Evolutionary conservation across 2,888 invertebrate genomes (phyloP).

Genomic region (Orchesellides sinensis): DNA sequence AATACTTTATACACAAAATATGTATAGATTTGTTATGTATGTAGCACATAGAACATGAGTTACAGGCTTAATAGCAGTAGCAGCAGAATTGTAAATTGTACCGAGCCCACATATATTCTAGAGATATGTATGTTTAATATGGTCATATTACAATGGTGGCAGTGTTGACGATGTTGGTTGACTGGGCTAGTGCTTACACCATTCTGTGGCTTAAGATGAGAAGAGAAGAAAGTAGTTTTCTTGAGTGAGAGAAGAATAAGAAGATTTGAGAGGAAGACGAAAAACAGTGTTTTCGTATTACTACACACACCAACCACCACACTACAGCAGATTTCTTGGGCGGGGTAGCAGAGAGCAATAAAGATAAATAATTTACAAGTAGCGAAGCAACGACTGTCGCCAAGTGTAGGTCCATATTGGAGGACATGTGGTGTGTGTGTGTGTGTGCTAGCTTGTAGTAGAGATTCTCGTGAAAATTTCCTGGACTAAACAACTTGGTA

Average conservation of each 20-base stretch:
- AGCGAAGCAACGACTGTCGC: conserved; percentile 62
- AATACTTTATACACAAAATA: too few relatives aligned
- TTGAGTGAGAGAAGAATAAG: conserved; percentile 30
- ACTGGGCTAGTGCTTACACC: neutral
- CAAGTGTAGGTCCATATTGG: conserved; percentile 19
- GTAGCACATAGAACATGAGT: neutral
- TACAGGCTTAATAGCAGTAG: neutral
- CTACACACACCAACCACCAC: too few relatives aligned
- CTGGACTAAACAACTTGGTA: too few relatives aligned
- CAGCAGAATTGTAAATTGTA: neutral
- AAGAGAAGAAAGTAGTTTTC: conserved; percentile 42
- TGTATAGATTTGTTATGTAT: too few relatives aligned
- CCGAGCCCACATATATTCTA: neutral
- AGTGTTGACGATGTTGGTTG: conserved; percentile 10
- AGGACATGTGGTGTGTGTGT: neutral
- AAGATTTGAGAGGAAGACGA: neutral
- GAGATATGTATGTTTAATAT: too few relatives aligned
- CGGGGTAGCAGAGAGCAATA: conserved; percentile 67
- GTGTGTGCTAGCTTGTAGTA: neutral
- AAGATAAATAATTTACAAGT: conserved; percentile 70
- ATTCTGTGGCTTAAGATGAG: neutral
- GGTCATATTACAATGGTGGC: neutral
- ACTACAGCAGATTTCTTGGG: conserved; percentile 67
- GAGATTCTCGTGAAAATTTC: too few relatives aligned
- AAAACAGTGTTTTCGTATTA: neutral